phyloP scores from a whole-genome alignment of 2,888 invertebrate genomes.

The Eledona agricola region DNA sequence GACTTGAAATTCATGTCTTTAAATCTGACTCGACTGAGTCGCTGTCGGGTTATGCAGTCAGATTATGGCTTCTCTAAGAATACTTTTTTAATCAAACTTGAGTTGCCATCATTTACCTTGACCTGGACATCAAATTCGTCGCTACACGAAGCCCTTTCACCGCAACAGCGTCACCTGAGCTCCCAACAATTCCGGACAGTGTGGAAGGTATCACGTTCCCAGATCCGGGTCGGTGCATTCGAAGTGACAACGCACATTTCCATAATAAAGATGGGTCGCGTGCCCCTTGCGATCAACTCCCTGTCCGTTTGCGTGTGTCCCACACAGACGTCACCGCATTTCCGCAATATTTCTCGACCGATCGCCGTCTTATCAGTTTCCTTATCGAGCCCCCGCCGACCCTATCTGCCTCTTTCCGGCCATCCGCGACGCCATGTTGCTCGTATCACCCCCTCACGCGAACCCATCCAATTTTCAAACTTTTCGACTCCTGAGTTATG shows the following conservation, averaged over 20 bases:
- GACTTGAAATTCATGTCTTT: too few relatives aligned
- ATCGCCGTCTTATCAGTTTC: slow-evolving; percentile 55
- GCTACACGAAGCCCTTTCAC: neutral
- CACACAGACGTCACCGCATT: slow-evolving; percentile 55
- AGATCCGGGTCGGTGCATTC: slow-evolving; percentile 43
- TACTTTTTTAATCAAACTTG: too few relatives aligned
- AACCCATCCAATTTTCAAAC: slow-evolving; percentile 6
- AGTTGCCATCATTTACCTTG: too few relatives aligned
- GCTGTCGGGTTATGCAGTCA: too few relatives aligned
- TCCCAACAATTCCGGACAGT: slow-evolving; percentile 27
- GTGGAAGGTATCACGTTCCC: slow-evolving; percentile 26
- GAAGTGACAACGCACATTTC: slow-evolving; percentile 47
- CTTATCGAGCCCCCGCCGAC: slow-evolving; percentile 55
- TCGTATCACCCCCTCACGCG: slow-evolving; percentile 28
- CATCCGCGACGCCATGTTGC: slow-evolving; percentile 55
- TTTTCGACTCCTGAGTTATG: slow-evolving; percentile 2
- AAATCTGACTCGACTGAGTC: too few relatives aligned
- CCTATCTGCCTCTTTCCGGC: slow-evolving; percentile 59
- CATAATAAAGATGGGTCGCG: slow-evolving; percentile 53
- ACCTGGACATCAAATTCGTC: too few relatives aligned
- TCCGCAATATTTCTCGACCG: slow-evolving; percentile 60
- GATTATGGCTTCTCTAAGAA: too few relatives aligned
- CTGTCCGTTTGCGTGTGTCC: slow-evolving; percentile 57
- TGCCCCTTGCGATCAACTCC: slow-evolving; percentile 44
- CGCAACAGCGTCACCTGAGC: slow-evolving; percentile 16